Conservation (phyloP, 1,140 invertebrate genomes). For the Drosophila pectinifera region DNA sequence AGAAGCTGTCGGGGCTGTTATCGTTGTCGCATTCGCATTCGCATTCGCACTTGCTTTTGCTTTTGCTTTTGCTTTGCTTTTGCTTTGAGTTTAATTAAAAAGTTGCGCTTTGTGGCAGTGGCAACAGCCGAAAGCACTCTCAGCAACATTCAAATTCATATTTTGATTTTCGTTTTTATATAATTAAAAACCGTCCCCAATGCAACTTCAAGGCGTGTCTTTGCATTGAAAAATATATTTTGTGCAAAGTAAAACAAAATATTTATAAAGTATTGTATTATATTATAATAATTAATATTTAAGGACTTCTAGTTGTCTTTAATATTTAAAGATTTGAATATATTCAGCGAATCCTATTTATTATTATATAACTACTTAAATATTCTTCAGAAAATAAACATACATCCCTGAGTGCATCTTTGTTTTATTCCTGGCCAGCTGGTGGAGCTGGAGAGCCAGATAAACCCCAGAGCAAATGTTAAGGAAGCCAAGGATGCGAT, state of each 20-base stretch:
- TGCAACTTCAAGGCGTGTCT: neutral
- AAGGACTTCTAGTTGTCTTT: no score
- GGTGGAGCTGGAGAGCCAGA: constrained; percentile 10
- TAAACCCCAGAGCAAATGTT: constrained; percentile 68
- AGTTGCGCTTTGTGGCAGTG: constrained; percentile 66
- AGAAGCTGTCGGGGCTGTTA: constrained; percentile 53
- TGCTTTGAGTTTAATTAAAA: constrained; percentile 79
- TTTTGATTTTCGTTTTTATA: constrained; percentile 47
- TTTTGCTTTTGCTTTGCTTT: constrained; percentile 45
- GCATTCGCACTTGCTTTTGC: neutral
- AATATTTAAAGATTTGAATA: no score
- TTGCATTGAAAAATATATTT: no score
- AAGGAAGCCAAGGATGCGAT: constrained; percentile 38
- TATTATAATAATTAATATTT: no score
- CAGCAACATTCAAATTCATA: constrained; percentile 37
- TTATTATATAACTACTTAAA: neutral
- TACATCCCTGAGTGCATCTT: constrained; percentile 1
- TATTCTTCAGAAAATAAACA: constrained; percentile 26
- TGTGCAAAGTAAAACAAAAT: no score
- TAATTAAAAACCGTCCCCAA: constrained; percentile 55
- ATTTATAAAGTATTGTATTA: no score
- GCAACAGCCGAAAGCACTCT: constrained; percentile 59
- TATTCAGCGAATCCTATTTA: no score
- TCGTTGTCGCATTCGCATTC: constrained; percentile 35
- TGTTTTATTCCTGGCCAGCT: constrained; percentile 13